Base-by-base conservation (phyloP, 2,797 vertebrate species). In the Notolepis coatsorum region DNA sequence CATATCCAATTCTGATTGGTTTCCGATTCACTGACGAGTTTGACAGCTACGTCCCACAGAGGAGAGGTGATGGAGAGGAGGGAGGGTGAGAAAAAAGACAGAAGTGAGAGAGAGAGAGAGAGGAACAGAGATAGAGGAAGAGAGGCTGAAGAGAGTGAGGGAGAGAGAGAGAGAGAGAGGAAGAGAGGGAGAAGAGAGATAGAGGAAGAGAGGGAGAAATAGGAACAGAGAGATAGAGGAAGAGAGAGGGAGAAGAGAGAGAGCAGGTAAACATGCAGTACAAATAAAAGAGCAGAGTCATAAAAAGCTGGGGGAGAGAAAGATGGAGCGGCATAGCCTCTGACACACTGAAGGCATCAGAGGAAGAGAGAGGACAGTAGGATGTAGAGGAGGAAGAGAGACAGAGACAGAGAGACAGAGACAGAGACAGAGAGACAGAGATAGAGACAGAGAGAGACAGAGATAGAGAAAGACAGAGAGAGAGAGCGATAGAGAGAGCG, bases 1-100 rank as follows among this genome's bases (percentile, higher is more conserved):
- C 31, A 71, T 55, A 21, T 62, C 55, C 61, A 73, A 73, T 79
- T 71, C 68, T 70, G 79, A 80, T 72, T 58, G 82, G 72, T 52
- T 77, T 79, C 48, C 33, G 46, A 76, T 63, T 77, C 72, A 67
- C 59, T 62, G 75, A 50, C 48, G 57, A 59, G 24, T 58, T 54
- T 68, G 69, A 78, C 64, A 79, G 68, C 45, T 60, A 65, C 61
- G 68, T 30, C 57, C 33, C 48, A 17, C 53, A 70, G 55, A 63
- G 54, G 77, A 51, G 45, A 57, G 65, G 64, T 58, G 72, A 73
- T 62, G 61, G 48, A 68, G 35, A 33, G 55, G 21, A 68, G 17
- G 30, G 27, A n/a, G 8, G 25, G 25, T 13, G 47, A 28, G 21
- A 1, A 18, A 20, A 46, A n/a, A 28, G 25, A 15, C 8, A 49